phyloP scores from a whole-genome alignment of 2,797 vertebrate genomes.

The Melanogrammus aeglefinus region DNA sequence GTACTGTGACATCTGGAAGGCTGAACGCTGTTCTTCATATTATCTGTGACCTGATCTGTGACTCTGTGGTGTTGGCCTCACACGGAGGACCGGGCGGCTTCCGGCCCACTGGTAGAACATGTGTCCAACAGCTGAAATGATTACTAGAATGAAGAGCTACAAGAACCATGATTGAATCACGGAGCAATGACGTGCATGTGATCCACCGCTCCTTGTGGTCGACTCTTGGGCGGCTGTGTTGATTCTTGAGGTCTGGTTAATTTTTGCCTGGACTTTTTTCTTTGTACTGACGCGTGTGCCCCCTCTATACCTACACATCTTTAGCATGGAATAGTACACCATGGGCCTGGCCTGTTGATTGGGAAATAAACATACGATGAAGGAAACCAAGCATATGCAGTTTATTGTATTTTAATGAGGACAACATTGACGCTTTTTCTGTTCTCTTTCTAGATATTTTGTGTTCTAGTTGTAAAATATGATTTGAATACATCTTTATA shows the following conservation, averaged over 20 bases:
- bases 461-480: too few relatives aligned
- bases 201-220: neutral
- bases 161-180: neutral
- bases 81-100: too few relatives aligned
- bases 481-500: too few relatives aligned
- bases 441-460: neutral
- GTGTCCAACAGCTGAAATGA: neutral
- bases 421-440: neutral
- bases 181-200: neutral
- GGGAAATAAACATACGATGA: neutral
- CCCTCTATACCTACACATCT: too few relatives aligned
- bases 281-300: too few relatives aligned
- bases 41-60: neutral
- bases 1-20: too few relatives aligned
- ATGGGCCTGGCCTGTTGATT: too few relatives aligned
- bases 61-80: neutral
- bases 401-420: neutral
- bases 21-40: too few relatives aligned
- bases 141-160: neutral
- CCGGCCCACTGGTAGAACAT: neutral
- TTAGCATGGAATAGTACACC: neutral
- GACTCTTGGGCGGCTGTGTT: neutral
- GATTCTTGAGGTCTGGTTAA: neutral
- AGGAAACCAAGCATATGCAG: neutral
- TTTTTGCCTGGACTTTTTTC: neutral